Evolutionary conservation across 1,140 invertebrate species (phyloP), one percentile per base, ranked within the genome.

Genomic region (Drosophila santomea): DNA sequence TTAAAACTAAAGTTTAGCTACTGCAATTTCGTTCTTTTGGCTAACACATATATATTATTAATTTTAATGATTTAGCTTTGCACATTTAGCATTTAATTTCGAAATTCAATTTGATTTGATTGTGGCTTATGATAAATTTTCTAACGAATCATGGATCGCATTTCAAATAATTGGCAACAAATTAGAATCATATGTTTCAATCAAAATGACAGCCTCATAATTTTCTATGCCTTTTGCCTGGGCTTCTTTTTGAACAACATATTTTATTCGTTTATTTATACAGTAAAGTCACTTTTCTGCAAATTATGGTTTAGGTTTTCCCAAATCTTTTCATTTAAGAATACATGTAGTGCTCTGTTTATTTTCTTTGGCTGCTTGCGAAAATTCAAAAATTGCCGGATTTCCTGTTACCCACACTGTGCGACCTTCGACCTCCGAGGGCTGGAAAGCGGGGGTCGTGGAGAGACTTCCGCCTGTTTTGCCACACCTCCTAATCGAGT

Each of bases 301-400:
- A 68, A 68, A 39, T 55, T 71, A 56, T 48, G 25, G 41, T 17
- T 48, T 69, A 15, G 17, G 32, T 36, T n/a, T 47, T 32, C 17
- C 0, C n/a, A 57, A n/a, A 38, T n/a, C 39, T 17, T n/a, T 28
- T 39, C 41, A 17, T 45, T 60, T 47, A 32, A 66, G 41, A 48
- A 55, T 61, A 39, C 38, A 63, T 56, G 68, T 54, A 11, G 35
- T 38, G 32, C 36, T 47, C 41, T 68, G 68, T 74, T 84, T 81
- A 86, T 81, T 85, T 80, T 83, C 58, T 74, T 71, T 79, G 48
- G 60, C 57, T 88, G 71, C 41, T 83, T 88, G 83, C 60, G 59
- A 83, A 57, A 88, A 89, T 77, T 80, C 63, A 77, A 83, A 85
- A 88, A 89, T 83, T 83, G 55, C 72, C 80, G 84, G 80, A 88